Percentiles rank a stretch among this genome's conserved stretches.
These are phyloP conservation scores for Phalacrocorax carbo DNA, from an alignment of 2,113 vertebrate genomes.

Conservation along the genomic window DNA sequence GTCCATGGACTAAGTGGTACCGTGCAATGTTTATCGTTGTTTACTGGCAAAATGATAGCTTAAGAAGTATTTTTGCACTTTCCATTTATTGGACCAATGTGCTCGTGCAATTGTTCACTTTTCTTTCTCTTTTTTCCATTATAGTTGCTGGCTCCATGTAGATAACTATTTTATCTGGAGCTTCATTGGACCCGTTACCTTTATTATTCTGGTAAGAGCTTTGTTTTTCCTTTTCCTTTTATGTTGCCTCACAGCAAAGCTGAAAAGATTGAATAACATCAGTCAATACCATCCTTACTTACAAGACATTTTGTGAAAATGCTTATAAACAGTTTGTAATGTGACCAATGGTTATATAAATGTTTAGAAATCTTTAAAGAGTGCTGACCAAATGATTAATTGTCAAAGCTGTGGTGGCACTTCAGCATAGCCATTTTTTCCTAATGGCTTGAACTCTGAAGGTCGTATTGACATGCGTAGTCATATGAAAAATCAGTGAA, in stretches of 20 bases:
- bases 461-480: constrained; percentile 16
- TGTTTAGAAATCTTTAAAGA: constrained; percentile 3
- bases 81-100: background rate
- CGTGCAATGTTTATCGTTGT: background rate
- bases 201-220: constrained; percentile 95
- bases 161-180: constrained; percentile 99
- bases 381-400: constrained; percentile 32
- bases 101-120: background rate
- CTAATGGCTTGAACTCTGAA: constrained; percentile 37
- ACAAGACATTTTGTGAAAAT: background rate
- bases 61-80: constrained; percentile 11
- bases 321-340: background rate
- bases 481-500: constrained; percentile 33
- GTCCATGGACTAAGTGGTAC: background rate
- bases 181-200: constrained; percentile 97
- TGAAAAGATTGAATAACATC: background rate
- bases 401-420: constrained; percentile 14
- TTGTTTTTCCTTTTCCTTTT: background rate
- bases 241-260: background rate
- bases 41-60: background rate
- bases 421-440: constrained; percentile 1
- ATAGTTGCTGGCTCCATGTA: constrained; percentile 96
- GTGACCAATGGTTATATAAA: constrained; percentile 26
- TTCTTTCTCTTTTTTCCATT: constrained; percentile 32
- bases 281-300: background rate